phyloP scores from a whole-genome alignment of 2,888 invertebrate species.

The Maniola hyperantus region DNA sequence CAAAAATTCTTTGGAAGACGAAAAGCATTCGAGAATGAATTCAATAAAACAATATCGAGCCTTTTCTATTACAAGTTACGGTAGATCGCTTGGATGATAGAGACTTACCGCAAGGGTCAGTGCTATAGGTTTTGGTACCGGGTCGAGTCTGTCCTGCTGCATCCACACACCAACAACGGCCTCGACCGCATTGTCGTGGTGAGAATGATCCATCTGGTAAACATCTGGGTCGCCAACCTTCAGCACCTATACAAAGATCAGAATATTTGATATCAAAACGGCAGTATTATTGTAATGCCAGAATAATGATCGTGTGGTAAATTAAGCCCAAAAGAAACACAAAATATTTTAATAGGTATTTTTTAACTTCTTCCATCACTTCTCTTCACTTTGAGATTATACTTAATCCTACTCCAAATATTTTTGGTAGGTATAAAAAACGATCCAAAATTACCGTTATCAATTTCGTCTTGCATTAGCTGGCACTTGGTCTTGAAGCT shows the following conservation, averaged over 20 bases:
- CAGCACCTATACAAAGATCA: constrained; percentile 50
- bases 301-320: too few relatives aligned
- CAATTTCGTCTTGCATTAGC: constrained; percentile 73
- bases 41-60: too few relatives aligned
- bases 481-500: constrained; percentile 81
- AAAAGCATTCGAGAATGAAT: too few relatives aligned
- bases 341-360: too few relatives aligned
- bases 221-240: constrained; percentile 84
- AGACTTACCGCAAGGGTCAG: constrained; percentile 62
- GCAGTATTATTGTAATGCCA: too few relatives aligned
- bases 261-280: background rate
- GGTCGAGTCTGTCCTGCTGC: constrained; percentile 83
- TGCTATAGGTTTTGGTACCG: constrained; percentile 43
- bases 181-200: constrained; percentile 88
- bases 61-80: too few relatives aligned
- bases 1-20: too few relatives aligned
- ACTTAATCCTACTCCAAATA: too few relatives aligned
- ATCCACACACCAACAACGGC: constrained; percentile 93
- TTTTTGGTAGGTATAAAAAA: too few relatives aligned
- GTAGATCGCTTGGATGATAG: background rate
- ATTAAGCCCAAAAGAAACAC: too few relatives aligned
- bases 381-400: too few relatives aligned
- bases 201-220: constrained; percentile 87
- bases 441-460: constrained; percentile 67
- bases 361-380: too few relatives aligned